Percentiles rank a stretch among this genome's conserved stretches.
phyloP scores from a whole-genome alignment of 1,140 invertebrate species.

The Rhopalosiphum maidis region DNA sequence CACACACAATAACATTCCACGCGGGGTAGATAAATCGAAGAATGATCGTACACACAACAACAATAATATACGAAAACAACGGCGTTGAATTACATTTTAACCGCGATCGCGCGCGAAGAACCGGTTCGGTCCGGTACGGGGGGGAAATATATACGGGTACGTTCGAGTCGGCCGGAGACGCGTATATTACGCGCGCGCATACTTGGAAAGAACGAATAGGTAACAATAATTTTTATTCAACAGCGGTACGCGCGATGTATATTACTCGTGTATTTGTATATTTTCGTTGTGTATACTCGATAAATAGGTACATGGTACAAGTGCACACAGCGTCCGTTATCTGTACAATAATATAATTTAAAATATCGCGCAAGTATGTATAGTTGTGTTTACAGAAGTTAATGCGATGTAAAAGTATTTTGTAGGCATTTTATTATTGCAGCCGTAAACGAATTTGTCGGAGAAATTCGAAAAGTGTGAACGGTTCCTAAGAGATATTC shows the following conservation, averaged over 20 bases:
- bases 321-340: background rate
- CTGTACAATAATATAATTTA: background rate
- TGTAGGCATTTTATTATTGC: too few relatives aligned
- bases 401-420: too few relatives aligned
- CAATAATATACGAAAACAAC: background rate
- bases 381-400: too few relatives aligned
- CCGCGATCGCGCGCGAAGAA: background rate
- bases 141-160: background rate
- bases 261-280: background rate
- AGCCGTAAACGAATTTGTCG: background rate
- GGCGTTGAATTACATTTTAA: conserved; percentile 28
- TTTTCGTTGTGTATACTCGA: background rate
- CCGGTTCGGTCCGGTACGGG: conserved; percentile 19
- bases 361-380: background rate
- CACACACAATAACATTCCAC: background rate
- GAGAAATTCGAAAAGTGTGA: background rate
- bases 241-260: background rate
- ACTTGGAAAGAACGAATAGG: conserved; percentile 22
- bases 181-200: background rate
- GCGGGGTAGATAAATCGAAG: conserved; percentile 30
- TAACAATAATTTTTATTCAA: conserved; percentile 13
- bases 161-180: background rate
- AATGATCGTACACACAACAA: background rate
- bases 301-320: background rate
- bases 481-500: background rate